A percentile compares a stretch with the other conserved stretches of the same genome.
These are phyloP conservation scores for Halichondria panicea DNA, from an alignment of 37 sponge, comb jelly and placozoan species.

Conservation along the genomic window DNA sequence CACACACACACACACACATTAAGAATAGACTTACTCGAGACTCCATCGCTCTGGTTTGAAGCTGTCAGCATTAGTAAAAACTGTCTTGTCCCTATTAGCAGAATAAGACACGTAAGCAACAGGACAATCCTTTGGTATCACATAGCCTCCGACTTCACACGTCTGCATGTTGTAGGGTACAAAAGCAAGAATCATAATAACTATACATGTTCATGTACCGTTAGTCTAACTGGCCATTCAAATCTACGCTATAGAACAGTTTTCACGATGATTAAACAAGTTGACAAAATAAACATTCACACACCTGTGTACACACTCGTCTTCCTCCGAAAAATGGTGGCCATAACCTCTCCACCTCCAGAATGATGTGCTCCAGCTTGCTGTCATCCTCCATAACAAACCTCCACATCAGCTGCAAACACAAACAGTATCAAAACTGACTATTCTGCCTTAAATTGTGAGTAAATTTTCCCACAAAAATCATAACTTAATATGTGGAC, in stretches of 20 bases:
- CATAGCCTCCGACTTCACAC: slow-evolving; percentile 67
- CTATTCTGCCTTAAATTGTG: no score
- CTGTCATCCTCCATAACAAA: slow-evolving; percentile 28
- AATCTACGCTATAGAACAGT: background rate
- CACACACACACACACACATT: background rate
- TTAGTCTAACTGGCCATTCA: background rate
- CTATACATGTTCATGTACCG: background rate
- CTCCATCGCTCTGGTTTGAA: slow-evolving; percentile 87
- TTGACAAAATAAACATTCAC: background rate
- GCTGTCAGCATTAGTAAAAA: slow-evolving; percentile 70
- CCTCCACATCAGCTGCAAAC: slow-evolving; percentile 17
- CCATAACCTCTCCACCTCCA: slow-evolving; percentile 82
- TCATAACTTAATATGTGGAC: no score
- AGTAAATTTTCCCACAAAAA: no score
- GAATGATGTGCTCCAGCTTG: slow-evolving; percentile 40
- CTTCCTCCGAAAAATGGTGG: slow-evolving; percentile 89
- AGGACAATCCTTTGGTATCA: slow-evolving; percentile 60
- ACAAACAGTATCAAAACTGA: background rate
- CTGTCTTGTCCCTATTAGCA: slow-evolving; percentile 73
- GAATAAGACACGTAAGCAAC: slow-evolving; percentile 55
- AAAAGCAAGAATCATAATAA: background rate
- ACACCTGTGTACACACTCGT: slow-evolving; percentile 59
- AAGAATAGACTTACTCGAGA: slow-evolving; percentile 37
- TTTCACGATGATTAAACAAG: background rate
- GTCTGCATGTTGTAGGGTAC: slow-evolving; percentile 13